These are phyloP conservation scores for Nixonia krombeini DNA, from an alignment of 1,140 invertebrate species.

Conservation along the genomic window DNA sequence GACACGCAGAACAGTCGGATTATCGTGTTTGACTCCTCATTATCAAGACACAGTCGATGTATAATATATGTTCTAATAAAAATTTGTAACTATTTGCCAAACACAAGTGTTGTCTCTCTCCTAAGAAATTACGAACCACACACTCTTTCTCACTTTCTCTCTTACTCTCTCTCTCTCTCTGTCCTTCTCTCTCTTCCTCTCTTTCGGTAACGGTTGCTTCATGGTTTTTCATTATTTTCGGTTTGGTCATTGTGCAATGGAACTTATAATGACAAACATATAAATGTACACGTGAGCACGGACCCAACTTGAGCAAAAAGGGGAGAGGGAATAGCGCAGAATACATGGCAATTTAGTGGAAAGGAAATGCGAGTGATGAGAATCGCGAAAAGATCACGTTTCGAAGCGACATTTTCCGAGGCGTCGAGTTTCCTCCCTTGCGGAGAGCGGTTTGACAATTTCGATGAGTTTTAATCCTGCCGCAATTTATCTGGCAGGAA, in stretches of 20 bases:
- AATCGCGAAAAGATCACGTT: conserved; percentile 19
- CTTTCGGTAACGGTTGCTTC: background rate
- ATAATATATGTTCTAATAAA: conserved; percentile 32
- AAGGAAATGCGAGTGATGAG: no score
- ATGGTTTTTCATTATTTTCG: background rate
- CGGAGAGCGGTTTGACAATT: no score
- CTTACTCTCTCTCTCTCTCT: no score
- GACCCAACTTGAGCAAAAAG: conserved; percentile 44
- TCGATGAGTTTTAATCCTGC: no score
- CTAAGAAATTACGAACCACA: no score
- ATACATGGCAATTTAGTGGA: no score
- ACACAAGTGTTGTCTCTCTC: conserved; percentile 2
- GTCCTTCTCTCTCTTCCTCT: no score
- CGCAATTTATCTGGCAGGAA: no score
- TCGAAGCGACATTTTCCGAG: no score
- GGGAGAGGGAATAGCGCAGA: no score
- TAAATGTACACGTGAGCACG: conserved; percentile 25
- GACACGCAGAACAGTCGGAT: conserved; percentile 47
- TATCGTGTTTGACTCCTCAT: conserved; percentile 47
- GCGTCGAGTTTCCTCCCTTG: no score
- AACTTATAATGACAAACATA: background rate
- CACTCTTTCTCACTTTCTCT: background rate
- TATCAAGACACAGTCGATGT: conserved; percentile 18
- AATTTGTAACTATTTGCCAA: conserved; percentile 20
- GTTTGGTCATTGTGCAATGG: background rate